Base-by-base conservation (phyloP, 2,888 invertebrate species). In the Tachystola acroxantha region DNA sequence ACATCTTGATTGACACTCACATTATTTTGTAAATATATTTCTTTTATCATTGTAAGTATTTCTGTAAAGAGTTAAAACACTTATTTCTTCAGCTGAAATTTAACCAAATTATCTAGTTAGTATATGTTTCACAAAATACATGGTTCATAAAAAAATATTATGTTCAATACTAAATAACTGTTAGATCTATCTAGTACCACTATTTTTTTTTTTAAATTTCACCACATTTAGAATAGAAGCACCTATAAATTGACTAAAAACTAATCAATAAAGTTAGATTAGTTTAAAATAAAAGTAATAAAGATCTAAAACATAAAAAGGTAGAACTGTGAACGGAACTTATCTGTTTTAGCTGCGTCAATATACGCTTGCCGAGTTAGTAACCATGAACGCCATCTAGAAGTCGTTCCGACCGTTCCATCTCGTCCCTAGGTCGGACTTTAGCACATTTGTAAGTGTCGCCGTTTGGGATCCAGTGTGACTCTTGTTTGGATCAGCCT, bases 331-430 rank as follows among this genome's bases (percentile, higher is more conserved):
- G 59, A 66, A 57, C 45, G 54, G 54, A 56, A 58, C 40, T 79
- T 80, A 48, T 84, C 74, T 85, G 75, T 86, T 86, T 78, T 86
- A 86, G 86, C 80, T 64, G 63, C 76, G 77, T 62, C 85, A 85
- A 78, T 84, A 66, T 73, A 69, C 82, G 65, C 80, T 86, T 68
- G 82, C 78, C 61, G 86, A 86, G 65, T 73, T 85, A 70, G 63
- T 86, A 64, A 68, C 67, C 59, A 69, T 60, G 77, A 77, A 77
- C 73, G 78, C 16, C 16, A 16, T n/a, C 61, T 86, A 82, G 64
- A 61, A 60, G 60, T 58, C 59, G 57, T 53, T 54, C 56, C 16
- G 16, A 16, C 3, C 3, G 16, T 16, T 16, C n/a, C 49, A 41
- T 48, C 42, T 43, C 44, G 42, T 43, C 56, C 56, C 51, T 62